A percentile compares a stretch with the other conserved stretches of the same genome.
phyloP scores from a whole-genome alignment of 2,113 vertebrate species.

The Hemichromis elongatus region DNA sequence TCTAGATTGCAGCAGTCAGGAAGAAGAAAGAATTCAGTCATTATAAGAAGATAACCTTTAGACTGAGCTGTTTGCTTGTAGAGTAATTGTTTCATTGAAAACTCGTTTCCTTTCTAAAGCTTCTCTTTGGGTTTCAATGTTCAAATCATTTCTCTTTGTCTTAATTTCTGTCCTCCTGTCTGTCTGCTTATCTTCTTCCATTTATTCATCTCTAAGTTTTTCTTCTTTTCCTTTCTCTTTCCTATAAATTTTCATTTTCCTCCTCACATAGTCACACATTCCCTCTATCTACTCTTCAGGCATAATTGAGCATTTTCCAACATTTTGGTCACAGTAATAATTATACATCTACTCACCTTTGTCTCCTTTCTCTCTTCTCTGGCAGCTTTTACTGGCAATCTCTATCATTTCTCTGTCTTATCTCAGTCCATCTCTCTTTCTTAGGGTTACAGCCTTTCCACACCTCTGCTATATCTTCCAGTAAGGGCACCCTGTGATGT shows the following conservation, averaged over 20 bases:
- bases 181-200: neutral
- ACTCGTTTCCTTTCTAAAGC: neutral
- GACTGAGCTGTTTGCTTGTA: slow-evolving; percentile 7
- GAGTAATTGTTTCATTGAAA: slow-evolving; percentile 44
- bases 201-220: neutral
- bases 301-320: neutral
- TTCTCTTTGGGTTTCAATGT: neutral
- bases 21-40: slow-evolving; percentile 21
- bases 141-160: neutral
- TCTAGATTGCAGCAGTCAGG: slow-evolving; percentile 6
- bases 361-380: neutral
- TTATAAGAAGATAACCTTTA: slow-evolving; percentile 44
- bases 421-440: neutral
- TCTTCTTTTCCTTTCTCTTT: neutral
- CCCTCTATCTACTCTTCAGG: neutral
- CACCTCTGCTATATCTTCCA: neutral
- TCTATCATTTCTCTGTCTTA: neutral
- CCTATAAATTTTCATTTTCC: neutral
- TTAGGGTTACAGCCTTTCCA: neutral
- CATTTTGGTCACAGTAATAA: neutral
- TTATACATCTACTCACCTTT: neutral
- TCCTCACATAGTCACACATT: neutral
- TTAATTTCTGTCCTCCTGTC: neutral
- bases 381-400: neutral
- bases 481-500: neutral